Evolutionary conservation across 2,797 vertebrate genomes (phyloP).

Genomic region (Oreochromis mossambicus): DNA sequence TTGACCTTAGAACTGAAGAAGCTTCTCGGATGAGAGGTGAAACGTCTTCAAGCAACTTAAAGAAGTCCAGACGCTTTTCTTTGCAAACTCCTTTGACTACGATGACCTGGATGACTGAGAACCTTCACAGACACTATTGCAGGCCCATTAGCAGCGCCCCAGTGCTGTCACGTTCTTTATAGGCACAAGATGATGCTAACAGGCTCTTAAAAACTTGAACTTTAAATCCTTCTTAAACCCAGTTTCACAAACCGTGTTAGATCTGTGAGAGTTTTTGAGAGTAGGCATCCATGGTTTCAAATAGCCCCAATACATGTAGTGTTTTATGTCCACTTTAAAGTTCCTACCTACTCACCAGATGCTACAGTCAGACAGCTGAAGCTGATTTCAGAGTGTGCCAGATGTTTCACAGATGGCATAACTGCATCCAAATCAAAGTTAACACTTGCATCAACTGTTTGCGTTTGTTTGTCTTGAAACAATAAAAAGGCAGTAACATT

Average conservation of each 20-base stretch:
- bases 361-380: neutral
- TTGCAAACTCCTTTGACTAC: no score
- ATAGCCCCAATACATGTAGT: neutral
- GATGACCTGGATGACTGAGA: no score
- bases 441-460: neutral
- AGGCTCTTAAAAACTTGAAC: neutral
- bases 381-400: neutral
- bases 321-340: neutral
- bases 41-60: no score
- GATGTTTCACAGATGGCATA: neutral
- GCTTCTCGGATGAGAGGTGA: no score
- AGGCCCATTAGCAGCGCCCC: neutral
- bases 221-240: neutral
- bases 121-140: no score
- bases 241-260: neutral
- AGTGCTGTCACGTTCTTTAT: neutral
- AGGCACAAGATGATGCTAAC: neutral
- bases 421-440: neutral
- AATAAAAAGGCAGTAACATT: neutral
- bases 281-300: neutral
- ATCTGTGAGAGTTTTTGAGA: neutral
- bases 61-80: no score
- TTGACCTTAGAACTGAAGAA: no score
- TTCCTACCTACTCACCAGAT: neutral
- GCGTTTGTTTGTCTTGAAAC: neutral